A percentile compares a stretch with the other conserved stretches of the same genome.
Conservation (phyloP, 1,140 invertebrate genomes). For the Drosophila arawakana region DNA sequence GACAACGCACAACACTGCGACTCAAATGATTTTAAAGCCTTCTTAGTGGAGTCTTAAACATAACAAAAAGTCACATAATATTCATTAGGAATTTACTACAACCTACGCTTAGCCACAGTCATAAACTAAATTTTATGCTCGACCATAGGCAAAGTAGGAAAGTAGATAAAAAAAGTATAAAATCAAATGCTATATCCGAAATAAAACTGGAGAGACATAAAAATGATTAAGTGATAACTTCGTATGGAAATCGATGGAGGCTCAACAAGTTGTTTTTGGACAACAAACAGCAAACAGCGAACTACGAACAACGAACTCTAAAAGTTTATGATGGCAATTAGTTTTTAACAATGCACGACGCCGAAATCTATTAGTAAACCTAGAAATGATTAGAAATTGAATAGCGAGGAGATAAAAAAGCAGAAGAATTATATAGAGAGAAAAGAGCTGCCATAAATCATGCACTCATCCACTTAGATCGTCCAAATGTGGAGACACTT, state of each 20-base stretch:
- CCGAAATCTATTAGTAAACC: slow-evolving; percentile 30
- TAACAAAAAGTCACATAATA: slow-evolving; percentile 36
- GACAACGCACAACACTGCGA: background rate
- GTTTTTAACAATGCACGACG: slow-evolving; percentile 49
- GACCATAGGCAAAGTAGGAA: slow-evolving; percentile 21
- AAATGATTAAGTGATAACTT: slow-evolving; percentile 71
- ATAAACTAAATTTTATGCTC: slow-evolving; percentile 47
- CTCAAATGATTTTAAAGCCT: background rate
- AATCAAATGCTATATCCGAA: slow-evolving; percentile 21
- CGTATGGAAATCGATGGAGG: slow-evolving; percentile 38
- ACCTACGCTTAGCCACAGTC: slow-evolving; percentile 12
- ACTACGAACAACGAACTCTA: slow-evolving; percentile 31
- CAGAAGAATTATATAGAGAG: background rate
- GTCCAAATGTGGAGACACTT: slow-evolving; percentile 53
- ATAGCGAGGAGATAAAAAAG: slow-evolving; percentile 6
- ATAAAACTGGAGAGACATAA: slow-evolving; percentile 46
- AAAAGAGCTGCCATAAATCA: slow-evolving; percentile 62
- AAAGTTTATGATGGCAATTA: slow-evolving; percentile 63
- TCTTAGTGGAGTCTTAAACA: background rate
- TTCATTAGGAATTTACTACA: slow-evolving; percentile 37
- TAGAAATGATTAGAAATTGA: slow-evolving; percentile 29
- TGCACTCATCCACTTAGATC: slow-evolving; percentile 5
- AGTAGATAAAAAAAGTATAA: slow-evolving; percentile 13
- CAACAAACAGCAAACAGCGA: too few relatives aligned
- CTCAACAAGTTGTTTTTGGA: slow-evolving; percentile 4